phyloP scores from a whole-genome alignment of 2,888 invertebrate species.

The Masnerella sp. region DNA sequence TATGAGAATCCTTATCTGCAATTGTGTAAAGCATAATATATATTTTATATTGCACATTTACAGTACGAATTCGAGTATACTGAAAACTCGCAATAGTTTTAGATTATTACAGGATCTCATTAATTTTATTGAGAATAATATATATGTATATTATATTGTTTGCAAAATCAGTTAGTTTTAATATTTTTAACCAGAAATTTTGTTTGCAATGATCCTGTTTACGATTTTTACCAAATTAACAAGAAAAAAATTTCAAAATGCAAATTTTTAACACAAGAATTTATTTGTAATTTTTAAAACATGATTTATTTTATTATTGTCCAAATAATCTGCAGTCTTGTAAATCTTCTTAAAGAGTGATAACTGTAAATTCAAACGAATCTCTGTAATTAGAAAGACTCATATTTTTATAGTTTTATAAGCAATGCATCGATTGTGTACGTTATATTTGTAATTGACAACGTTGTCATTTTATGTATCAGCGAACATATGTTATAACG shows the following conservation, averaged over 20 bases:
- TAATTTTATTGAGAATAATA: too few species aligned
- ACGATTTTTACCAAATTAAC: too few species aligned
- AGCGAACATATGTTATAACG: background rate
- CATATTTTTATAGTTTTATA: constrained; percentile 5
- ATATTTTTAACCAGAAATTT: too few species aligned
- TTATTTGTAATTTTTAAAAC: background rate
- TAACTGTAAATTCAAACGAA: background rate
- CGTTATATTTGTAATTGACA: constrained; percentile 3
- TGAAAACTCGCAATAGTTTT: constrained; percentile 1
- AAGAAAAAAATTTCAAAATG: too few species aligned
- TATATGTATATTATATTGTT: too few species aligned
- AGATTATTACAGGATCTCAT: constrained; percentile 9
- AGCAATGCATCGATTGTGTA: background rate
- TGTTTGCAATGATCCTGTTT: too few species aligned
- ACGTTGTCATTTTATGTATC: constrained; percentile 1
- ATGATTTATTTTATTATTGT: background rate
- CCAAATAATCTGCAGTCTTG: too few species aligned
- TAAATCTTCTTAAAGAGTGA: too few species aligned
- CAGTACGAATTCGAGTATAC: constrained; percentile 2
- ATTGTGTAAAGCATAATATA: too few species aligned
- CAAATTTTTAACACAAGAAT: too few species aligned
- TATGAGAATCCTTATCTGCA: too few species aligned
- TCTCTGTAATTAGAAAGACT: background rate
- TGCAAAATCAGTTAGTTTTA: too few species aligned
- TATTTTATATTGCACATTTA: background rate